Percentiles rank a stretch among this genome's conserved stretches.
Conservation (phyloP, 2,797 vertebrate genomes). For the Todus mexicanus region DNA sequence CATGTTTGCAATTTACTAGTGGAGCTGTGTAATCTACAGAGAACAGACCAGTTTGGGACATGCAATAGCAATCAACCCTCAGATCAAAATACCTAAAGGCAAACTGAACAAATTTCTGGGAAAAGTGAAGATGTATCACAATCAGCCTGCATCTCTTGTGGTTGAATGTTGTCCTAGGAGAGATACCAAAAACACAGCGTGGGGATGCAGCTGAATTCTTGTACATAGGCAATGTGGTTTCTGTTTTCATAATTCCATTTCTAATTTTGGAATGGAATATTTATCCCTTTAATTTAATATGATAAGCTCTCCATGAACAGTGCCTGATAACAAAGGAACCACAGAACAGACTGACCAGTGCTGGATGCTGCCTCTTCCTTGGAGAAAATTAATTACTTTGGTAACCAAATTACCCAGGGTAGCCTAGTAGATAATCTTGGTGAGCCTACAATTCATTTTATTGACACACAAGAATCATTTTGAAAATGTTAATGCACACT, state of each 20-base stretch:
- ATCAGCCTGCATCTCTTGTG: not conserved
- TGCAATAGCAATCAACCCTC: fast-evolving
- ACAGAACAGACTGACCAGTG: not conserved
- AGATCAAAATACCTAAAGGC: not conserved
- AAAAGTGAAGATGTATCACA: not conserved
- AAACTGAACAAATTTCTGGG: not conserved
- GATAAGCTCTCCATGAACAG: not conserved
- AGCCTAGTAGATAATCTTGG: not conserved
- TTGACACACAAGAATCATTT: not conserved
- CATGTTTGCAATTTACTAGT: not conserved
- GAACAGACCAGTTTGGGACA: not conserved
- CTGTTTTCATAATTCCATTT: not conserved
- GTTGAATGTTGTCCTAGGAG: not conserved
- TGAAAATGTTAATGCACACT: not conserved
- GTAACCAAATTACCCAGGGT: not conserved
- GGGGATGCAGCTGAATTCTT: not conserved
- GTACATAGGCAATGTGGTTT: not conserved
- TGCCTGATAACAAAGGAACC: not conserved
- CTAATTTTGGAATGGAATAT: not conserved
- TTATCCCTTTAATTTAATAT: not conserved
- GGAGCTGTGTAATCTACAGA: not conserved
- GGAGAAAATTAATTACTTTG: not conserved
- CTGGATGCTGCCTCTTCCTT: not conserved
- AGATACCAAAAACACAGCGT: not conserved
- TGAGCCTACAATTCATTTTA: not conserved